Evolutionary conservation across 2,888 invertebrate species (phyloP), one percentile per base, ranked within the genome.

Genomic region (Luperina nickerlii): DNA sequence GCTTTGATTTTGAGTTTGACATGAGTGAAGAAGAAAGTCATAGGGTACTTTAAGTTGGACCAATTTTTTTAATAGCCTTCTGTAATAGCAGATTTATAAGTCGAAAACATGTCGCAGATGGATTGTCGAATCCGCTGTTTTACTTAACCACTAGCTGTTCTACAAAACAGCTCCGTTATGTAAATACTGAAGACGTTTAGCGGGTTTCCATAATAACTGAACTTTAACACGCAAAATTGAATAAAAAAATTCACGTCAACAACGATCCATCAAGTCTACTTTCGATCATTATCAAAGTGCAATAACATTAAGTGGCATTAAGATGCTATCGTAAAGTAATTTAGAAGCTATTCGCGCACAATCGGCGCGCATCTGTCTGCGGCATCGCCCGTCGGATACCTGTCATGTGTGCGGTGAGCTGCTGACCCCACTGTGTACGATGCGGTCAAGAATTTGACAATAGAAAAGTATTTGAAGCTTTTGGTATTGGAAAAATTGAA

Each of bases 331-430:
- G 74, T 75, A 74, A 84, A 84, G 82, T 92, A 90, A 92, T 93
- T 90, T 89, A 90, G 87, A 85, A 90, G 90, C 92, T 92, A 93
- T 94, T 91, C 91, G 91, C 83, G 87, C 82, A 89, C 93, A 92
- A 93, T 93, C 91, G 90, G 89, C 79, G 90, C 88, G 88, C 93
- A 93, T 94, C 93, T 93, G 93, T 91, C 91, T 87, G 80, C 76
- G 76, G 72, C 83, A 82, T 78, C 74, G 76, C 69, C 1, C n/a
- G 15, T 48, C 69, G 20, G 73, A 9, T 83, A 86, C 90, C 88
- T 88, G 89, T 84, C 81, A 81, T 78, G 78, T 75, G 76, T 15
- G 20, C 32, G 63, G n/a, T 3, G 78, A 69, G 48, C 73, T 82
- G 68, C 72, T 86, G 72, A 71, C 65, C 65, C 60, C n/a, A 51